phyloP scores from a whole-genome alignment of 2,113 vertebrate genomes.

The Fregata magnificens region DNA sequence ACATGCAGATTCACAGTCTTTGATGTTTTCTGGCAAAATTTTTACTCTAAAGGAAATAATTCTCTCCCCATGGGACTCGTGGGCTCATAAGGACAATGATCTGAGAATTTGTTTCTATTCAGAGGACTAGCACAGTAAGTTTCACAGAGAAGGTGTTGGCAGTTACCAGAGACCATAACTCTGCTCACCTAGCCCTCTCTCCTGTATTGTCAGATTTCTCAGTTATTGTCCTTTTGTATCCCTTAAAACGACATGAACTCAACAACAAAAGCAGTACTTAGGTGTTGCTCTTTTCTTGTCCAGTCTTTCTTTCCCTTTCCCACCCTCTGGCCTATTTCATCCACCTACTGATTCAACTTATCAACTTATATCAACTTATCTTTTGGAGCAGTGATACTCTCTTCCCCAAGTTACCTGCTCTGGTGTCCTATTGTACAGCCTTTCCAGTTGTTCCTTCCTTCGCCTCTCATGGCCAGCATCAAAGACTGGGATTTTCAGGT shows the following conservation, averaged over 20 bases:
- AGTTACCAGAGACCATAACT: background rate
- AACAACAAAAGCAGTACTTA: background rate
- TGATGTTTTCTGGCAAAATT: background rate
- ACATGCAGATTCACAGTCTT: background rate
- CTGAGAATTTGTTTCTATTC: background rate
- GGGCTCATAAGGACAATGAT: background rate
- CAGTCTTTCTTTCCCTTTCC: background rate
- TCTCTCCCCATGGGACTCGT: background rate
- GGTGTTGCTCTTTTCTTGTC: background rate
- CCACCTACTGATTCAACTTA: background rate
- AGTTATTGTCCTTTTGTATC: background rate
- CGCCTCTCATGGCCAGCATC: slow-evolving; percentile 95
- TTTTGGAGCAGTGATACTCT: background rate
- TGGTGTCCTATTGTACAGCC: slow-evolving; percentile 95
- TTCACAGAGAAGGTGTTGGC: background rate
- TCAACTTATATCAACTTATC: no score
- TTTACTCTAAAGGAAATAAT: background rate
- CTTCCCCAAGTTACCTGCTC: slow-evolving; percentile 83
- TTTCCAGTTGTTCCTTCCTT: slow-evolving; percentile 95
- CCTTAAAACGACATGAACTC: background rate
- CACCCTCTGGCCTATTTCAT: background rate
- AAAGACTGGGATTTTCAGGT: slow-evolving; percentile 93
- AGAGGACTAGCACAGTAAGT: background rate
- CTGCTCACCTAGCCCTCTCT: background rate
- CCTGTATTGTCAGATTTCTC: background rate